Conservation (phyloP, 2,797 vertebrate genomes). For the Gallirallus australis region DNA sequence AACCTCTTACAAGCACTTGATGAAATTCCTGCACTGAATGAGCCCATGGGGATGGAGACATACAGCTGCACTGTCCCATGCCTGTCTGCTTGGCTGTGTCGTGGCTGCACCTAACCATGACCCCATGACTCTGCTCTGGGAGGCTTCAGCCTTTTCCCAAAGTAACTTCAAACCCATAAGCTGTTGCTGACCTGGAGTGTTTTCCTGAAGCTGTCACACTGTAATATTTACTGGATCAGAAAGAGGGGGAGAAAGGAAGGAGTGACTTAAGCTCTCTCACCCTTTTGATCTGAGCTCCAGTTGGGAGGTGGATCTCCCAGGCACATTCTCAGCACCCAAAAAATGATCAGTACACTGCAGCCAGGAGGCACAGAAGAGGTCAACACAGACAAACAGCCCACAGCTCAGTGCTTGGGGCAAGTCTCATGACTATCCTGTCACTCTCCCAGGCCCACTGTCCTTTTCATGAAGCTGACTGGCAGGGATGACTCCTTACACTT, state of each 20-base stretch:
- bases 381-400: not conserved
- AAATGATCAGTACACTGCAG: not conserved
- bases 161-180: not conserved
- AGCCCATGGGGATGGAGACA: not conserved
- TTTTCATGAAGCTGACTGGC: not conserved
- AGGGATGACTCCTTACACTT: not conserved
- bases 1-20: not conserved
- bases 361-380: not conserved
- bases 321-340: not conserved
- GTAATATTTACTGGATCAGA: not conserved
- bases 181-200: not conserved
- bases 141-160: not conserved
- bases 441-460: not conserved
- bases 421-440: accelerated
- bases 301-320: not conserved
- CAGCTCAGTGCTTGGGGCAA: too few relatives aligned
- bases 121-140: not conserved
- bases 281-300: too few relatives aligned
- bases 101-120: not conserved
- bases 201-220: not conserved
- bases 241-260: not conserved
- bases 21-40: not conserved
- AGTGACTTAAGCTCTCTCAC: not conserved
- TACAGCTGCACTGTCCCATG: not conserved
- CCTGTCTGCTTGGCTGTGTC: not conserved